Conservation (phyloP, 2,888 invertebrate genomes). For the Sarcophaga carnaria region DNA sequence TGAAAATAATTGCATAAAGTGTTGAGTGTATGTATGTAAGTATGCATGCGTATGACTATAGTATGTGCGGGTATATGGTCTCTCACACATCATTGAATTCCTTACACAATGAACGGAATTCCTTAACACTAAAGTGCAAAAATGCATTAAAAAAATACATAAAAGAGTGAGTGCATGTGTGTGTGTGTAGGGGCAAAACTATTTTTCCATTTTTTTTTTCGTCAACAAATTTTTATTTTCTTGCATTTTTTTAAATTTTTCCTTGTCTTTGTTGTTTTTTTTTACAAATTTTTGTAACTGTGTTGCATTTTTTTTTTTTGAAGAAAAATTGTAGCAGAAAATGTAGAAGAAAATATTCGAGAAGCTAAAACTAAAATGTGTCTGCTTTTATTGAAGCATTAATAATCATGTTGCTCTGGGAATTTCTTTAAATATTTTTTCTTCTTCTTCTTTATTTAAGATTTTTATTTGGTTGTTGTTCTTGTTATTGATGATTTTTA, state of each 20-base stretch:
- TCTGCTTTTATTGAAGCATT: constrained; percentile 67
- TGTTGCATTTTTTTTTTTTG: constrained; percentile 4
- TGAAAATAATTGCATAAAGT: constrained; percentile 61
- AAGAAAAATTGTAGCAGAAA: no score
- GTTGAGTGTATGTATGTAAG: constrained; percentile 30
- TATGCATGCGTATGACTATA: constrained; percentile 7
- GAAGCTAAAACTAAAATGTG: constrained; percentile 27
- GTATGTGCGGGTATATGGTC: neutral
- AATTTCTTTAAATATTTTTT: constrained; percentile 52
- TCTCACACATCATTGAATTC: constrained; percentile 4
- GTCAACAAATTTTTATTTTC: neutral
- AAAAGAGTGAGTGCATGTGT: neutral
- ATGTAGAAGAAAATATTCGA: no score
- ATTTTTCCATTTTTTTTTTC: neutral
- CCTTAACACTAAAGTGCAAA: neutral
- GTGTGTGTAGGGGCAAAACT: neutral
- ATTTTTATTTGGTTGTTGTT: neutral
- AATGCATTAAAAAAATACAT: neutral
- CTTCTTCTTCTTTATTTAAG: neutral
- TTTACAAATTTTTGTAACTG: constrained; percentile 31
- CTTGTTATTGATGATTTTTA: neutral
- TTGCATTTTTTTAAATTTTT: constrained; percentile 20
- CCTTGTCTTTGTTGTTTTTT: neutral
- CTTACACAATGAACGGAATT: neutral
- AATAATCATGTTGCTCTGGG: constrained; percentile 66